Evolutionary conservation across 1,140 invertebrate species (phyloP), one percentile per base, ranked within the genome.

Genomic region (Brachionus rotundiformis): DNA sequence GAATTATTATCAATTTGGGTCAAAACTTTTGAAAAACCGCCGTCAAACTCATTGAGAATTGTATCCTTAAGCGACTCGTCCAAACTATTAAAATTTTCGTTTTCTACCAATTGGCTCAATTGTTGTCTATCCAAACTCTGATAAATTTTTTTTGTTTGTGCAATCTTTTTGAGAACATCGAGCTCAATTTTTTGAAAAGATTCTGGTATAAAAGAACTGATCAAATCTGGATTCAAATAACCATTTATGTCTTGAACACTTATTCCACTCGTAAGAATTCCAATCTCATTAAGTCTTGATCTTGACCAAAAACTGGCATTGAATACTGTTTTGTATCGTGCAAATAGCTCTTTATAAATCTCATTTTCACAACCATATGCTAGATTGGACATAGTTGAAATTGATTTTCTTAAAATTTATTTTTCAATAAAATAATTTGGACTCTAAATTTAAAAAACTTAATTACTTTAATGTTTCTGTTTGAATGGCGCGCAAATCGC

Each of bases 61-160:
- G 0, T 8, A 61, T 61, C 27, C 16, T 29, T 61, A 61, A 61
- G 3, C 27, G 59, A 61, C 2, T 13, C 27, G 23, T 61, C 16
- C 16, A 61, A 61, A 27, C 23, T 25, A 61, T 10, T 13, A 25
- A 61, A 61, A 61, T 61, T 61, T 29, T 5, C 2, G 59, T 61
- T 61, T 10, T 29, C 27, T 29, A 61, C 27, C 23, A 61, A 27
- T 29, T 61, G 23, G 7, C 27, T 19, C 59, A 61, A 61, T 29
- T 61, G 59, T 61, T 61, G 59, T 61, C 59, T 61, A 8, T 61
- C 59, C 59, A 61, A 61, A 27, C 25, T 61, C 59, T 61, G 23
- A 61, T 61, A 61, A 29, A 61, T 29, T 61, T 25, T 8, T 61
- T 61, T 29, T 8, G 23, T 61, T 61, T 29, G 23, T 61, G 27